Evolutionary conservation across 2,888 invertebrate species (phyloP).

Genomic region (Mimas tiliae): DNA sequence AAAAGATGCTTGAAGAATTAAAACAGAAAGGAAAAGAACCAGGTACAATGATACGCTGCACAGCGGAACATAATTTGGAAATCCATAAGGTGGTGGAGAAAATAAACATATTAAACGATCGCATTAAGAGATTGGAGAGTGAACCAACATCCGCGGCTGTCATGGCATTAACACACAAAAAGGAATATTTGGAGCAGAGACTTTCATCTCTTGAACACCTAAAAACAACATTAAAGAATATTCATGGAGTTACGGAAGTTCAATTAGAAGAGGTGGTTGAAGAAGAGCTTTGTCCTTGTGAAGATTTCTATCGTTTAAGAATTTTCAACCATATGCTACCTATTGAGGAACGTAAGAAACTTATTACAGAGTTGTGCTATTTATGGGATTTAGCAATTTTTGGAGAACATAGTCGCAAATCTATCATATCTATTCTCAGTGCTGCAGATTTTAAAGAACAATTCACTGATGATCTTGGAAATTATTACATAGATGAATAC

Average conservation of each 20-base stretch:
- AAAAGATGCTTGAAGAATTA: constrained; percentile 57
- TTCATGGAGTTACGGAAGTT: constrained; percentile 50
- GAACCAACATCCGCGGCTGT: constrained; percentile 64
- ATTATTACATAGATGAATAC: constrained; percentile 67
- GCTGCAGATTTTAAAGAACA: constrained; percentile 69
- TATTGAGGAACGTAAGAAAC: constrained; percentile 60
- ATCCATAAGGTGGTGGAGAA: constrained; percentile 68
- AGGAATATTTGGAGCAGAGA: constrained; percentile 63
- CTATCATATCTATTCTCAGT: constrained; percentile 74
- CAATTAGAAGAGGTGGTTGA: constrained; percentile 47
- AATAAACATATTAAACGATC: constrained; percentile 62
- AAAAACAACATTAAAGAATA: constrained; percentile 58
- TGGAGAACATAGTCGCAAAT: constrained; percentile 65
- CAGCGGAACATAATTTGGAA: constrained; percentile 63
- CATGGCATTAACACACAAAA: constrained; percentile 64
- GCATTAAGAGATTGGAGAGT: constrained; percentile 59
- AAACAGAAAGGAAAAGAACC: constrained; percentile 60
- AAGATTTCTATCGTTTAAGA: constrained; percentile 69
- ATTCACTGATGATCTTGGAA: constrained; percentile 71
- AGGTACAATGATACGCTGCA: constrained; percentile 61
- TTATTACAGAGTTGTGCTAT: constrained; percentile 71
- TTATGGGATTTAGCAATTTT: constrained; percentile 71
- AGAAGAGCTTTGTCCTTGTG: constrained; percentile 62
- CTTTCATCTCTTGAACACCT: constrained; percentile 63
- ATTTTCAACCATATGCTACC: constrained; percentile 74